Base-by-base conservation (phyloP, 2,113 vertebrate species). In the Microcebus murinus region DNA sequence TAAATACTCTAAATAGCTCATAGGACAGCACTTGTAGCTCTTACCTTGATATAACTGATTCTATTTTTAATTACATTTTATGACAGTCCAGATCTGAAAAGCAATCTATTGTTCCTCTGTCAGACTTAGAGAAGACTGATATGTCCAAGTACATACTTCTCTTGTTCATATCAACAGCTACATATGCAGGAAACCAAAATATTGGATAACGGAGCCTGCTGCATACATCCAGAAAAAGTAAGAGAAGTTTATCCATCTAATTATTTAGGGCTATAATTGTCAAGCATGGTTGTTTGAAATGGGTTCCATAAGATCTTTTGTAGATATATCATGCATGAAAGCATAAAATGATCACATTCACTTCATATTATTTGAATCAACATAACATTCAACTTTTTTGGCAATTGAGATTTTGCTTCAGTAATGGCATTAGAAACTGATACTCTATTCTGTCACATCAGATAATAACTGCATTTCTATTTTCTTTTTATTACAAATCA, bases 391-490 rank as follows among this genome's bases (percentile, higher is more conserved):
- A 92, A 65, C 50, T 95, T 55, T 91, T 80, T 52, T 93, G 73
- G 71, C 77, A 97, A 95, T 87, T 86, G 90, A 95, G 82, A 97
- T 98, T 97, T 91, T 97, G 80, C 73, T 91, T 96, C 42, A 96
- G 76, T 67, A 96, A 83, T 82, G 65, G 67, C 0, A 84, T 55
- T n/a, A 89, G 68, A 96, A 83, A 95, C 67, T 68, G 65, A 12
- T 77, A 90, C 55, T 94, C 8, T 70, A 31, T 94, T 96, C 36
- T 95, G 17, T 45, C 11, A 96, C 83, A 97, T 94, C 31, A 96
- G 74, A 79, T 93, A 97, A 95, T 71, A 95, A 93, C 6, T 97
- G 9, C 18, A 50, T 87, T 98, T 89, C 68, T 95, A 45, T 65
- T 71, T 96, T 73, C 39, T 97, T 97, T 88, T 81, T 94, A 95